These are phyloP conservation scores for Emydoidea blandingii DNA, from an alignment of 2,797 vertebrate species.

Conservation along the genomic window DNA sequence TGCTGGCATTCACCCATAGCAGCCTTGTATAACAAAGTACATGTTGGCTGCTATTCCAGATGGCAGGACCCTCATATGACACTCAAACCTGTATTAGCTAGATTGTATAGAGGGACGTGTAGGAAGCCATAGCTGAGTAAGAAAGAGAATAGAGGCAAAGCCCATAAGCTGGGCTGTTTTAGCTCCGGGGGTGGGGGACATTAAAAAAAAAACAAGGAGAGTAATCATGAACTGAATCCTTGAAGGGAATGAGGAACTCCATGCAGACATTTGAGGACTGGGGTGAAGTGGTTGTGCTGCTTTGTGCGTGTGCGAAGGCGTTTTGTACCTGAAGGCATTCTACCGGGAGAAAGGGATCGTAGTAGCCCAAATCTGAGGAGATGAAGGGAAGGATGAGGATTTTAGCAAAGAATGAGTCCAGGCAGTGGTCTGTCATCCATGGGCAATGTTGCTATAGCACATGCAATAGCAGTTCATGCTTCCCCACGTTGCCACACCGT, in stretches of 20 bases:
- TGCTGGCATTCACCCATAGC: background rate
- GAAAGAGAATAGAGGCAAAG: background rate
- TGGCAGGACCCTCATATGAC: background rate
- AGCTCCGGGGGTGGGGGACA: background rate
- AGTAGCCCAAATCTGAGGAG: background rate
- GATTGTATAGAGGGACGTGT: background rate
- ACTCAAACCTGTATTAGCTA: background rate
- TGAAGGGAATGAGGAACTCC: background rate
- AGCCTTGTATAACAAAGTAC: background rate
- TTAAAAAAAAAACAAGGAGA: background rate
- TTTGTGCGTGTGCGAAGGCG: background rate
- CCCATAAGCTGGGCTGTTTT: background rate
- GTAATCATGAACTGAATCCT: background rate
- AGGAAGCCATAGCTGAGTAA: background rate
- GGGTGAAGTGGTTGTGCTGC: background rate
- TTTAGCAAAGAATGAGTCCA: background rate
- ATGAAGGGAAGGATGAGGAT: background rate
- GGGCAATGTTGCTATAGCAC: rapidly evolving
- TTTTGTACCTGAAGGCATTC: background rate
- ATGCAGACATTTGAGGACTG: background rate
- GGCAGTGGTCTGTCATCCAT: background rate
- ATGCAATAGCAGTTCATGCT: background rate
- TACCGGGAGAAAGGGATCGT: background rate
- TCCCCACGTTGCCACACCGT: rapidly evolving
- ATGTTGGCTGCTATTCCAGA: background rate